Percentiles rank a stretch among this genome's conserved stretches.
phyloP scores from a whole-genome alignment of 2,888 invertebrate species.

The Oscheius myriophilus region DNA sequence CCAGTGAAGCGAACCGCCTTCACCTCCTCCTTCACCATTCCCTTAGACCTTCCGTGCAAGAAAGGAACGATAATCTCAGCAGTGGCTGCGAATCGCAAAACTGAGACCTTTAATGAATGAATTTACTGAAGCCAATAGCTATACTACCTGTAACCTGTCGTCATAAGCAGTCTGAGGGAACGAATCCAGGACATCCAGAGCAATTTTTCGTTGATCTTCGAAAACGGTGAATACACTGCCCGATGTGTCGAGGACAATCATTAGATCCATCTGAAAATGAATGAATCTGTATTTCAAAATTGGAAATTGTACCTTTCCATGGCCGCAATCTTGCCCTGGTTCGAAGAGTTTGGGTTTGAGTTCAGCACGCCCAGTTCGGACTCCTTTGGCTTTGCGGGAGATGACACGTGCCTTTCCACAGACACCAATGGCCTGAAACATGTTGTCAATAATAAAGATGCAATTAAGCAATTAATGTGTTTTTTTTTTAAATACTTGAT shows the following conservation, averaged over 20 bases:
- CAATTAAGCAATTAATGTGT: no score
- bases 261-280: constrained; percentile 47
- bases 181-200: constrained; percentile 41
- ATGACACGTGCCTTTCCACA: constrained; percentile 3
- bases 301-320: constrained; percentile 7
- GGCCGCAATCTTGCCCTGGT: constrained; percentile 14
- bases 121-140: background rate
- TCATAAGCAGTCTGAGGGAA: constrained; percentile 31
- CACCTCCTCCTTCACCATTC: constrained; percentile 46
- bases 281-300: background rate
- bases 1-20: constrained; percentile 55
- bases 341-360: constrained; percentile 19
- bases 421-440: constrained; percentile 10
- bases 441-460: no score
- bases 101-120: constrained; percentile 37
- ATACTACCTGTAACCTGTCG: constrained; percentile 28
- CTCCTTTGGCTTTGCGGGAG: constrained; percentile 17
- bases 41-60: constrained; percentile 20
- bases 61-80: constrained; percentile 45
- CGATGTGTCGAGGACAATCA: constrained; percentile 60
- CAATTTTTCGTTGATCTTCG: constrained; percentile 50
- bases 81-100: constrained; percentile 54
- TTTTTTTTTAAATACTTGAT: no score
- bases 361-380: constrained; percentile 3
- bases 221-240: constrained; percentile 55